Evolutionary conservation across 1,140 invertebrate genomes (phyloP).

Genomic region (Drosophila kurseongensis): DNA sequence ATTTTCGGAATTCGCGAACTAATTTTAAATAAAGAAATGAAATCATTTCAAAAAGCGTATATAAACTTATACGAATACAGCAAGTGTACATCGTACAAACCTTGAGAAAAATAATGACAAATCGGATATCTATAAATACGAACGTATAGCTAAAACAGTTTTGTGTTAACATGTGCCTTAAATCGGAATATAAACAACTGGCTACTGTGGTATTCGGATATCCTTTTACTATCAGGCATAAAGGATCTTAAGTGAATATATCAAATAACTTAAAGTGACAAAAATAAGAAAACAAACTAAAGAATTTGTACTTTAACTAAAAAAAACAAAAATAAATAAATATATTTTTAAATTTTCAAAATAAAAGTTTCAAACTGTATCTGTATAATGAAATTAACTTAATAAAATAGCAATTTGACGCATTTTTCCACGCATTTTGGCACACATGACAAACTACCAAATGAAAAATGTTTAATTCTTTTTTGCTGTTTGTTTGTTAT

Average conservation of each 20-base stretch:
- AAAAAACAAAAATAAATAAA: not conserved
- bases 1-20: slow-evolving; percentile 34
- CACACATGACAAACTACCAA: slow-evolving; percentile 37
- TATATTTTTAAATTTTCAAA: not conserved
- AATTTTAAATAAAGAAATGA: slow-evolving; percentile 76
- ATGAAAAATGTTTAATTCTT: slow-evolving; percentile 30
- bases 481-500: slow-evolving; percentile 46
- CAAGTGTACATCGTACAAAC: slow-evolving; percentile 47
- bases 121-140: slow-evolving; percentile 49
- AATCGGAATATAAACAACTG: slow-evolving; percentile 16
- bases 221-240: not conserved
- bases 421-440: slow-evolving; percentile 13
- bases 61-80: slow-evolving; percentile 9
- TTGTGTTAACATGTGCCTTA: slow-evolving; percentile 32
- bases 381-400: slow-evolving; percentile 1
- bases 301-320: not conserved
- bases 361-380: not conserved
- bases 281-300: not conserved
- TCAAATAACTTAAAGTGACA: not conserved
- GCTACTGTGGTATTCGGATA: not conserved
- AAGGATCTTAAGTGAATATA: not conserved
- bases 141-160: slow-evolving; percentile 20
- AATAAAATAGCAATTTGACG: not conserved
- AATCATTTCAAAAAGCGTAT: slow-evolving; percentile 66
- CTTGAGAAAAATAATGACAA: slow-evolving; percentile 50